A percentile compares a stretch with the other conserved stretches of the same genome.
These are phyloP conservation scores for Achlya flavicornis DNA, from an alignment of 2,888 invertebrate genomes.

Conservation along the genomic window DNA sequence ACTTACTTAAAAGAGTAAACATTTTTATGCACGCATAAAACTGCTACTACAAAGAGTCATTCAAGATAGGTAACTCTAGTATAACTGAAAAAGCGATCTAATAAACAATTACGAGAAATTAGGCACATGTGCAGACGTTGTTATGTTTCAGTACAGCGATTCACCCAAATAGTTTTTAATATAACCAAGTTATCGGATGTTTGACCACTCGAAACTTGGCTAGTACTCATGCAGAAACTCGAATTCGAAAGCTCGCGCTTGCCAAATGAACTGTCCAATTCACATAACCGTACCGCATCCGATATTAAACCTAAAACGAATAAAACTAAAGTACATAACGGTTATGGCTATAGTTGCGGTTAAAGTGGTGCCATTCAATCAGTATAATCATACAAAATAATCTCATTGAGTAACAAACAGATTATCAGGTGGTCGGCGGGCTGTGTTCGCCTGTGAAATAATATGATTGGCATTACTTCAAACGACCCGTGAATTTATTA, in stretches of 20 bases:
- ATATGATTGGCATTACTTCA: constrained; percentile 48
- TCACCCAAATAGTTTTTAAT: constrained; percentile 20
- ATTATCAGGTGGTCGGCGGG: constrained; percentile 37
- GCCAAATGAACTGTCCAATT: constrained; percentile 49
- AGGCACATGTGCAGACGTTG: neutral
- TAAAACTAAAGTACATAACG: constrained; percentile 36
- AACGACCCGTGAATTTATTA: constrained; percentile 59
- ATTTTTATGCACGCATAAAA: neutral
- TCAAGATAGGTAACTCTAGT: neutral
- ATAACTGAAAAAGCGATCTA: neutral
- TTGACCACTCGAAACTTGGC: constrained; percentile 48
- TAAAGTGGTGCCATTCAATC: constrained; percentile 29
- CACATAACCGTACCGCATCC: constrained; percentile 12
- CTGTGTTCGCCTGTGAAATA: constrained; percentile 42
- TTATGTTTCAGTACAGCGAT: constrained; percentile 11
- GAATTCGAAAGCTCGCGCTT: constrained; percentile 42
- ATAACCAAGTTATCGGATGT: constrained; percentile 36
- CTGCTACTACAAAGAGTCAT: neutral
- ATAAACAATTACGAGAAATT: neutral
- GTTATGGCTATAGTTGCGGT: constrained; percentile 26
- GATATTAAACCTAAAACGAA: constrained; percentile 20
- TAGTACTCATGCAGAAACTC: constrained; percentile 43
- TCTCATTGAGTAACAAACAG: constrained; percentile 39
- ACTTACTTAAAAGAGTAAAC: neutral
- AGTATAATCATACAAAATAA: constrained; percentile 32